Base-by-base conservation (phyloP, 2,888 invertebrate species). In the Anaspis maculata region DNA sequence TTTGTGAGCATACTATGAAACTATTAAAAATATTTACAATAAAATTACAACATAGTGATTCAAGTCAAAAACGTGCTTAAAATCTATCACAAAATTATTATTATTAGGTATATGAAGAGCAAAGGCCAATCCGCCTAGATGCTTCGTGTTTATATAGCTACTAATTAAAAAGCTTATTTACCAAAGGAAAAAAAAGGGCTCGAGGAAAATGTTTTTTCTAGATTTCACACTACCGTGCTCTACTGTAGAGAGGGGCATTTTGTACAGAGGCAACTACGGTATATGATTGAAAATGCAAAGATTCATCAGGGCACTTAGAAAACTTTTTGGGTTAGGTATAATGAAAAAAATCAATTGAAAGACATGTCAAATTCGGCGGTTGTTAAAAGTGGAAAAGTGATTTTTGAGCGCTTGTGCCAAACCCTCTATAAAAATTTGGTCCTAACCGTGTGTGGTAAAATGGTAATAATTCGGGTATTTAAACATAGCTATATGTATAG, bases 191-290 rank as follows among this genome's bases (percentile, higher is more conserved):
- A 24, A 9, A 24, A 9, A 9, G 19, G 9, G 9, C 5, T 19
- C 11, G 9, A 24, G 6, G 24, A 11, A 24, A 24, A 24, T 24
- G 5, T 9, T 19, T 47, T n/a, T n/a, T n/a, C n/a, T n/a, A n/a
- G n/a, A n/a, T n/a, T n/a, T n/a, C n/a, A n/a, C n/a, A n/a, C n/a
- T n/a, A n/a, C n/a, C n/a, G n/a, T n/a, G n/a, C n/a, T n/a, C n/a
- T n/a, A n/a, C n/a, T n/a, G n/a, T n/a, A n/a, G n/a, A n/a, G n/a
- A n/a, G n/a, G n/a, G n/a, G n/a, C n/a, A n/a, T n/a, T n/a, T n/a
- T n/a, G n/a, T n/a, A n/a, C n/a, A 53, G 49, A 56, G 57, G 56
- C 57, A 54, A 53, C 57, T 57, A 56, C 54, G 54, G 57, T 49
- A 51, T 49, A 48, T 52, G 46, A 51, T 51, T 51, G 43, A 48